phyloP scores from a whole-genome alignment of 1,140 invertebrate species.

The Lordiphosa clarofinis region DNA sequence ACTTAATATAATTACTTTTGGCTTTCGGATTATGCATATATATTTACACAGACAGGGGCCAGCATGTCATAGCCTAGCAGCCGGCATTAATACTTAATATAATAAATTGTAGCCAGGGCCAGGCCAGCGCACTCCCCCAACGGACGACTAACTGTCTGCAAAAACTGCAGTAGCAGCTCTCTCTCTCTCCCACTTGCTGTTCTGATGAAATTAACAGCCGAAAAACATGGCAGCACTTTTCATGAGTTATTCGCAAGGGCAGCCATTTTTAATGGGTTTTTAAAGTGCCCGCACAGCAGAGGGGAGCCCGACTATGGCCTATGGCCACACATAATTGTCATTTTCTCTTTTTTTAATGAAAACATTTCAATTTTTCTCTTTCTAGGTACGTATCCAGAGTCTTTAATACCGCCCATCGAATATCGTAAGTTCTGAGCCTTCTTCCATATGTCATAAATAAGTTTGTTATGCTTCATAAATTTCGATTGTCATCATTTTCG shows the following conservation, averaged over 20 bases:
- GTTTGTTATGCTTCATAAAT: conserved; percentile 11
- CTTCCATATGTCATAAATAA: conserved; percentile 5
- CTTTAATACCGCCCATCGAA: conserved; percentile 4
- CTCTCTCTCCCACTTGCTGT: neutral
- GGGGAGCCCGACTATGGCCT: neutral
- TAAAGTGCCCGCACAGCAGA: conserved; percentile 49
- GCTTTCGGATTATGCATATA: conserved; percentile 76
- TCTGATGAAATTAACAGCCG: conserved; percentile 74
- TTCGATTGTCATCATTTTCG: conserved; percentile 53
- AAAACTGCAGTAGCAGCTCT: conserved; percentile 57
- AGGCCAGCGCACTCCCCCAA: conserved; percentile 1
- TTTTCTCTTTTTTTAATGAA: neutral
- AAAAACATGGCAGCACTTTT: conserved; percentile 7
- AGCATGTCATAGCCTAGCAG: conserved; percentile 32
- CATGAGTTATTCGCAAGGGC: conserved; percentile 42
- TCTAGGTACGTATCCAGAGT: conserved; percentile 19
- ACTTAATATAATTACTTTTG: conserved; percentile 79
- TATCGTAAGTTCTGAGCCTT: conserved; percentile 10
- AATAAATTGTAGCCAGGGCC: conserved; percentile 74
- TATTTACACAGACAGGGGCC: conserved; percentile 27
- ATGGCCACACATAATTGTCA: conserved; percentile 5
- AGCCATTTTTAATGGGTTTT: conserved; percentile 64
- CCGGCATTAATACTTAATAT: conserved; percentile 75
- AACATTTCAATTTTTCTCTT: conserved; percentile 6
- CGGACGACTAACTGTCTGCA: conserved; percentile 16